phyloP scores from a whole-genome alignment of 2,888 invertebrate species.

The Monopis laevigella region DNA sequence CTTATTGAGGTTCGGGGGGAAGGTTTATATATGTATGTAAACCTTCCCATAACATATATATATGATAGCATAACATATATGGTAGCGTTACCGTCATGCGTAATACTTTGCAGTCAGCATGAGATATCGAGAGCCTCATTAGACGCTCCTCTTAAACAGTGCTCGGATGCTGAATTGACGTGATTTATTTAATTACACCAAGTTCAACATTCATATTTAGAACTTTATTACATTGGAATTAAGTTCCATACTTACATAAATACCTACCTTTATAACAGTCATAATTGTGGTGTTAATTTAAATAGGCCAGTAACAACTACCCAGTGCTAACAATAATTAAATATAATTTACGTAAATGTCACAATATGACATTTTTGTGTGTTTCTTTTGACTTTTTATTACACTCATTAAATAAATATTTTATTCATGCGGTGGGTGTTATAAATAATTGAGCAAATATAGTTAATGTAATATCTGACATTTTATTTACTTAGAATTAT shows the following conservation, averaged over 20 bases:
- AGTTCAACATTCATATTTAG: too few relatives aligned
- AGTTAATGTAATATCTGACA: too few relatives aligned
- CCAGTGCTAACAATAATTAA: background rate
- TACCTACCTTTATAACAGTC: too few relatives aligned
- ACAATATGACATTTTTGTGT: constrained; percentile 7
- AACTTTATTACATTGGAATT: too few relatives aligned
- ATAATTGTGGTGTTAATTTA: background rate
- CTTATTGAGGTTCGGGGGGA: too few relatives aligned
- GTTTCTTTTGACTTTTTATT: constrained; percentile 3
- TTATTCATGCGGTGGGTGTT: constrained; percentile 2
- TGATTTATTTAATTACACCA: constrained; percentile 6
- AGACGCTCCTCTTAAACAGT: background rate
- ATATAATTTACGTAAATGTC: constrained; percentile 9
- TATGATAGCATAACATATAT: too few relatives aligned
- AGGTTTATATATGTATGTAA: too few relatives aligned
- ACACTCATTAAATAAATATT: background rate
- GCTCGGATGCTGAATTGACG: background rate
- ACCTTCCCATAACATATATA: too few relatives aligned
- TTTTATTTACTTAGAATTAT: too few relatives aligned
- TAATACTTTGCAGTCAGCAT: too few relatives aligned
- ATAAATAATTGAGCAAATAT: too few relatives aligned
- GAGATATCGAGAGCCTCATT: background rate
- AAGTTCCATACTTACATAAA: too few relatives aligned
- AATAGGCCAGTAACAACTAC: background rate
- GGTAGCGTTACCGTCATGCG: constrained; percentile 22